Conservation (phyloP, 2,888 invertebrate species). For the Eurytoma adleriae region DNA sequence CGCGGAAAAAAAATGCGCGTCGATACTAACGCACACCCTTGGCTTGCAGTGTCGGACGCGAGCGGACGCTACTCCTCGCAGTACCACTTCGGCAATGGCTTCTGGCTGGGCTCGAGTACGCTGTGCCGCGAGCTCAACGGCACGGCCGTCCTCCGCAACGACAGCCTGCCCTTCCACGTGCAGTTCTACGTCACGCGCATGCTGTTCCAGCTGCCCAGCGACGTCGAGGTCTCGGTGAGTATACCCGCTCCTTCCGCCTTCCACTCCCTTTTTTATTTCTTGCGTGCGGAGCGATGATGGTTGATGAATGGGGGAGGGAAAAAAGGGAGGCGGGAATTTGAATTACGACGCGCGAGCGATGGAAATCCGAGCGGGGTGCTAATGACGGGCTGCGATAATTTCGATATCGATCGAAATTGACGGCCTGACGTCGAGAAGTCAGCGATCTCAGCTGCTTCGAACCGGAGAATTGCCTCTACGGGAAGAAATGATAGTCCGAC, state of each 20-base stretch:
- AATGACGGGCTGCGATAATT: slow-evolving; percentile 9
- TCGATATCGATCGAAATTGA: slow-evolving; percentile 12
- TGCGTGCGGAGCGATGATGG: too few species aligned
- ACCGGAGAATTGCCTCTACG: too few species aligned
- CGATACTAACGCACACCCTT: neutral
- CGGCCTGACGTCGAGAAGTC: too few species aligned
- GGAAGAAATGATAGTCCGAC: too few species aligned
- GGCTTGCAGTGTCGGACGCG: slow-evolving; percentile 84
- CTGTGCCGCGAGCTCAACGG: slow-evolving; percentile 84
- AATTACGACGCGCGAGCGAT: too few species aligned
- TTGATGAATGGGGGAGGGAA: too few species aligned
- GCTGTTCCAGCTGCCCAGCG: slow-evolving; percentile 78
- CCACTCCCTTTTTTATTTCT: neutral
- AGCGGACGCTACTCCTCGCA: slow-evolving; percentile 88
- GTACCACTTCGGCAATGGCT: slow-evolving; percentile 88
- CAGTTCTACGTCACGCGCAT: slow-evolving; percentile 81
- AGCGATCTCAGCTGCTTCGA: too few species aligned
- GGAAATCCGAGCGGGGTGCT: neutral
- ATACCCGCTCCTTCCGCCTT: neutral
- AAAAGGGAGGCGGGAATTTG: too few species aligned
- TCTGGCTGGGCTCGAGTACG: slow-evolving; percentile 86
- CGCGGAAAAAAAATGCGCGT: neutral
- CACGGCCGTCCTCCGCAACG: slow-evolving; percentile 68
- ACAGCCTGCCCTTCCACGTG: slow-evolving; percentile 80
- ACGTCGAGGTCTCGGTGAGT: slow-evolving; percentile 78